Evolutionary conservation across 1,140 invertebrate genomes (phyloP).

Genomic region (Calosoma granatense): DNA sequence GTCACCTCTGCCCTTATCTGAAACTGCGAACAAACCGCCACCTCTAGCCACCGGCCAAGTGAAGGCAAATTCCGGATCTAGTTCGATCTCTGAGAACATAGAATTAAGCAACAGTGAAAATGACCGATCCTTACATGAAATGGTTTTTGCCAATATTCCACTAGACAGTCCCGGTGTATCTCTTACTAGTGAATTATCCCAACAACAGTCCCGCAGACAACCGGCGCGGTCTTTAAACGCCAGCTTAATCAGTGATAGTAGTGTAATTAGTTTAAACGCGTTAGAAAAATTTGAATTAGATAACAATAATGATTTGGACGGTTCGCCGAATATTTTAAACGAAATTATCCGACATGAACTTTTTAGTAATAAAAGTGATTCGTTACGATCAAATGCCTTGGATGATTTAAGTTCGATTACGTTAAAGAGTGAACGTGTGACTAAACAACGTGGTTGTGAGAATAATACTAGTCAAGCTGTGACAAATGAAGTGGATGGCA

Average conservation of each 20-base stretch:
- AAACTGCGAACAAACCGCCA: constrained; percentile 11
- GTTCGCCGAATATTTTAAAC: constrained; percentile 25
- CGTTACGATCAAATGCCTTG: constrained; percentile 15
- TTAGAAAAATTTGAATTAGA: constrained; percentile 11
- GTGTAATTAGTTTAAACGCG: constrained; percentile 17
- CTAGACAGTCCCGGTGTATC: constrained; percentile 8
- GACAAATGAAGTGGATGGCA: constrained; percentile 29
- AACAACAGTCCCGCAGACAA: constrained; percentile 11
- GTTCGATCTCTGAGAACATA: constrained; percentile 10
- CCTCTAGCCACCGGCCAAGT: not conserved
- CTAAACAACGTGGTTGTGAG: not conserved
- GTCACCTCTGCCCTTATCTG: constrained; percentile 9
- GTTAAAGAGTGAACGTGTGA: constrained; percentile 6
- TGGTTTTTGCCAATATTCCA: constrained; percentile 26
- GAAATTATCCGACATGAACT: constrained; percentile 27
- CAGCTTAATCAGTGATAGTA: constrained; percentile 19
- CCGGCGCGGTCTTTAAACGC: constrained; percentile 19
- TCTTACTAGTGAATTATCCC: constrained; percentile 14
- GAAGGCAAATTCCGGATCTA: not conserved
- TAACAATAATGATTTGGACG: not conserved
- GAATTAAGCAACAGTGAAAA: constrained; percentile 26
- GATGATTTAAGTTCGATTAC: constrained; percentile 15
- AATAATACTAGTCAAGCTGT: constrained; percentile 23
- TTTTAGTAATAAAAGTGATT: constrained; percentile 20
- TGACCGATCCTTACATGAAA: constrained; percentile 31